Percentiles rank a stretch among this genome's conserved stretches.
Evolutionary conservation across 2,113 vertebrate genomes (phyloP).

Genomic region (Catagonus wagneri): DNA sequence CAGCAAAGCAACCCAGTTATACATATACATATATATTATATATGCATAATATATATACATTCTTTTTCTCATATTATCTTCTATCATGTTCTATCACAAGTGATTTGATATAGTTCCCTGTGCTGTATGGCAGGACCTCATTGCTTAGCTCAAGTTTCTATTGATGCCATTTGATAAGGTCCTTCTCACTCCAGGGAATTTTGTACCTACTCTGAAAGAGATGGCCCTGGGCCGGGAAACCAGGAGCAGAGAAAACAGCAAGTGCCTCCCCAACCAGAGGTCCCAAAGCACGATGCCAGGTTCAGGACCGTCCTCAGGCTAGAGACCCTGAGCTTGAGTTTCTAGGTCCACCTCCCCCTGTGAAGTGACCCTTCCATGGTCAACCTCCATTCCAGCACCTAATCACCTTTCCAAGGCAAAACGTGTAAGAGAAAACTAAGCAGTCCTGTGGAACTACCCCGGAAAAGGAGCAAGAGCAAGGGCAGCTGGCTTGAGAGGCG

Average conservation of each 20-base stretch:
- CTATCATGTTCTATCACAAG: too few relatives aligned
- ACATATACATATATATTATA: too few relatives aligned
- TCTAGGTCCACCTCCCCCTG: background rate
- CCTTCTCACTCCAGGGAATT: background rate
- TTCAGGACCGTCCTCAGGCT: background rate
- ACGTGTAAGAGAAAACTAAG: background rate
- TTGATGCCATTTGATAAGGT: background rate
- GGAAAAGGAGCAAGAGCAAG: background rate
- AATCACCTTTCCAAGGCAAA: background rate
- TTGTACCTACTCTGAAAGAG: background rate
- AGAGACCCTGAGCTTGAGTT: background rate
- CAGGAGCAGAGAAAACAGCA: background rate
- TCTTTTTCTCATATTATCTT: too few relatives aligned
- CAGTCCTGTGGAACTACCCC: background rate
- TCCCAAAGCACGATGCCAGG: background rate
- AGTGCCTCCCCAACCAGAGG: rapidly evolving
- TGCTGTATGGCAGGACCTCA: too few relatives aligned
- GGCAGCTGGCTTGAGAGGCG: background rate
- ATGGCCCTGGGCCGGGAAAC: background rate
- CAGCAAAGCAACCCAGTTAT: too few relatives aligned
- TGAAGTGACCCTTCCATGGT: background rate
- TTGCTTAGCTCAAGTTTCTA: background rate
- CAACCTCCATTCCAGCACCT: background rate
- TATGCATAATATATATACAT: too few relatives aligned
- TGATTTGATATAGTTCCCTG: too few relatives aligned